Evolutionary conservation across 1,140 invertebrate genomes (phyloP), one percentile per base, ranked within the genome.

Genomic region (Drosophila nikananu): DNA sequence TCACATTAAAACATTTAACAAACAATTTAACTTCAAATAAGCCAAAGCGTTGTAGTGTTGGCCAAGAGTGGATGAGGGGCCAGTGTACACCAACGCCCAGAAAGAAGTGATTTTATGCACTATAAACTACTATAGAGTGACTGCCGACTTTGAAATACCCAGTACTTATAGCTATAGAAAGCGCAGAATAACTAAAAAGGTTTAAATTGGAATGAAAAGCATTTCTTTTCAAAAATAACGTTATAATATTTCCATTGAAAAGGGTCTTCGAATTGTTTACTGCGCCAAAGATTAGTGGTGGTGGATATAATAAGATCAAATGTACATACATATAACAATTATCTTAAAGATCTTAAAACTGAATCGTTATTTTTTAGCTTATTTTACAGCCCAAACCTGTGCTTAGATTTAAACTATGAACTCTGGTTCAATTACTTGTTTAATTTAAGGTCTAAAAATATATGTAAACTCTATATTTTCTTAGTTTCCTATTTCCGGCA

Each of bases 11-110:
- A 66, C 61, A 80, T 86, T 80, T 80, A 66, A 52, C 80, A 77
- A 84, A 83, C 84, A 87, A 87, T 86, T 86, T 89, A 80, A 80
- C 79, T 80, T 80, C 39, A 83, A 77, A 83, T 83, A 83, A 83
- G 80, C 76, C 77, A 68, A 76, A 64, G 65, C 64, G 44, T 19
- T 37, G 44, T 42, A 77, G 46, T 25, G 46, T 8, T 17, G 32
- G 4, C 10, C 12, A 32, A 46, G 30, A 54, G 35, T 32, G 25
- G 21, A 10, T n/a, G 59, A 10, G 23, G 67, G 59, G 41, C 19
- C 15, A n/a, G 35, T 42, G 37, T 44, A 75, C 83, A 80, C 52
- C 74, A 86, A 84, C 82, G 73, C 78, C 64, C 37, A 46, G 42
- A 21, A 21, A 19, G 25, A 30, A 52, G 3, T 52, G 19, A 7